Evolutionary conservation across 2,113 vertebrate species (phyloP), one percentile per base, ranked within the genome.

Genomic region (Microcebus lehilahytsara): DNA sequence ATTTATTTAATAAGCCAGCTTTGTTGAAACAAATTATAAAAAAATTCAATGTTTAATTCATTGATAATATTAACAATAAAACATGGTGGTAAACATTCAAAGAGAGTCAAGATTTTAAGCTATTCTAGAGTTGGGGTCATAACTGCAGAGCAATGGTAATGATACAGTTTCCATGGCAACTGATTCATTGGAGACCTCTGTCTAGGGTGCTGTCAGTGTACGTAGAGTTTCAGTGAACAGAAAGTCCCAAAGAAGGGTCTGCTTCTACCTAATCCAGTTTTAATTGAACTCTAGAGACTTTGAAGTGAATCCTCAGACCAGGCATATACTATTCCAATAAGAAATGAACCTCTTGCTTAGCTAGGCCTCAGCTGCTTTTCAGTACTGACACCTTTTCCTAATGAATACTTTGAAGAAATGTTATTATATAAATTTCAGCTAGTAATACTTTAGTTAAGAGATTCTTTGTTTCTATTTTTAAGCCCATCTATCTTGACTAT

Each of bases 281-380:
- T 99, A 99, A 99, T 99, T 99, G 99, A 99, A 99, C 99, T 99
- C 99, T 98, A 98, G 99, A 99, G 99, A 99, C 99, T 99, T 99
- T 99, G 99, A 99, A 99, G 99, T 99, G 99, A 98, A 98, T 98
- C 99, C 97, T 98, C 96, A 89, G 99, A 99, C 98, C 99, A 98
- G 98, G 99, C 99, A 98, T 99, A 89, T 97, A 46, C 98, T 97
- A 93, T 99, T 99, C 98, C 98, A 97, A 78, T 37, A 97, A 11
- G 67, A 96, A 98, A 97, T 97, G 98, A 91, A 97, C 96, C 97
- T 97, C 96, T 97, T 97, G 98, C 98, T 98, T 80, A 8, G 98
- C 97, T 97, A 97, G 98, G 97, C 98, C 98, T 98, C 99, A 98
- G 98, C 99, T 99, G 99, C 98, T 98, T 72, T 93, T 53, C 74